These are phyloP conservation scores for Hypercompe scribonia DNA, from an alignment of 2,888 invertebrate genomes.

Conservation along the genomic window DNA sequence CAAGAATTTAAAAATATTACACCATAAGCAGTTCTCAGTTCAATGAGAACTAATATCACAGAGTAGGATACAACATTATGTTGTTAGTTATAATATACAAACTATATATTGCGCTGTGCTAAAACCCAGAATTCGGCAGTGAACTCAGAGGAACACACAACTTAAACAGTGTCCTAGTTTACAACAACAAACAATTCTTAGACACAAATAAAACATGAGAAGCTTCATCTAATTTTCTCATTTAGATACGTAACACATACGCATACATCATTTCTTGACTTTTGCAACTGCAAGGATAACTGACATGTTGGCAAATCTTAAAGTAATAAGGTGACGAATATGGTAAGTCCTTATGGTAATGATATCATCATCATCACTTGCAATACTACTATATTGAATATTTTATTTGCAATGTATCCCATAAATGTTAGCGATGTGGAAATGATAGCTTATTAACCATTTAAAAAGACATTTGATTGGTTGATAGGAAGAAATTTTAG, in stretches of 20 bases:
- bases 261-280: neutral
- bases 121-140: too few species aligned
- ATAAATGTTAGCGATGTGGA: neutral
- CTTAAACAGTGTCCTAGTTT: too few species aligned
- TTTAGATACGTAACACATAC: too few species aligned
- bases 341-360: neutral
- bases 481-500: conserved; percentile 19
- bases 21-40: too few species aligned
- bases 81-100: too few species aligned
- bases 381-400: neutral
- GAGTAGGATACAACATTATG: too few species aligned
- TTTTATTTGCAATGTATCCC: neutral
- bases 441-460: neutral
- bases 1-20: neutral
- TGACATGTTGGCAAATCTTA: neutral
- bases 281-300: neutral
- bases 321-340: neutral
- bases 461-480: neutral
- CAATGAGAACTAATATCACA: too few species aligned
- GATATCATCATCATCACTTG: neutral
- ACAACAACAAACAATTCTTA: too few species aligned
- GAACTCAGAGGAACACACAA: too few species aligned
- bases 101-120: too few species aligned
- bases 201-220: too few species aligned
- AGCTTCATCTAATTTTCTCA: too few species aligned